Conservation (phyloP, 2,797 vertebrate species). For the Erpetoichthys calabaricus region DNA sequence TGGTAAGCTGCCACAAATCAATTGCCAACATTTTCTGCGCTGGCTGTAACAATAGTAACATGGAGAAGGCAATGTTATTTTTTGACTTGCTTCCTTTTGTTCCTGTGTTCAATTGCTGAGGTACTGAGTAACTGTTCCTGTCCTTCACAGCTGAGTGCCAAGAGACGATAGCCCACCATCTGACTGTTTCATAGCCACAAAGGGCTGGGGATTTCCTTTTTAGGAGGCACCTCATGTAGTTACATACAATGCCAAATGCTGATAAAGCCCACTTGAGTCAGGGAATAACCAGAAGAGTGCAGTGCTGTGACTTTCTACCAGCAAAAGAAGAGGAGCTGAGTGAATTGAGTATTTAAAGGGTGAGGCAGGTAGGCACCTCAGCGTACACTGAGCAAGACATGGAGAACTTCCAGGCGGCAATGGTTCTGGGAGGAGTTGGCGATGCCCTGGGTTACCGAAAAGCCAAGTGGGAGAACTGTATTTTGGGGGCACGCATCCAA, state of each 20-base stretch:
- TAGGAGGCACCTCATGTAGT: conserved; percentile 52
- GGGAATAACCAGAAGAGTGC: neutral
- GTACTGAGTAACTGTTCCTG: neutral
- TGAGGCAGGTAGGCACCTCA: conserved; percentile 8
- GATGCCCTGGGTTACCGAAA: conserved; percentile 79
- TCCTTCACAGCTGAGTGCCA: conserved; percentile 19
- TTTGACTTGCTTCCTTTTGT: too few relatives aligned
- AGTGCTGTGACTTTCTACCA: conserved; percentile 1
- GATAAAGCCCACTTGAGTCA: conserved; percentile 30
- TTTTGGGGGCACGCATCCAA: conserved; percentile 62
- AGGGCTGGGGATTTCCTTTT: conserved; percentile 50
- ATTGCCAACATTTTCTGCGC: too few relatives aligned
- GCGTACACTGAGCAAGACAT: conserved; percentile 27
- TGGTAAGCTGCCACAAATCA: too few relatives aligned
- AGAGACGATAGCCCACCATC: conserved; percentile 28
- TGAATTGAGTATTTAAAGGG: neutral
- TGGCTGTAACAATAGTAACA: too few relatives aligned
- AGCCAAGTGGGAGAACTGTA: conserved; percentile 55
- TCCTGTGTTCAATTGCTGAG: too few relatives aligned
- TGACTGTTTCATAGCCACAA: conserved; percentile 22
- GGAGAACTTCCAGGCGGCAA: conserved; percentile 85
- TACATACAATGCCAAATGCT: conserved; percentile 35
- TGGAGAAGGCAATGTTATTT: too few relatives aligned
- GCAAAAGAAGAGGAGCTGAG: conserved; percentile 14
- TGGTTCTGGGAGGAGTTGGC: conserved; percentile 72